Evolutionary conservation across 2,888 invertebrate genomes (phyloP), one percentile per base, ranked within the genome.

Genomic region (Acrobasis repandana): DNA sequence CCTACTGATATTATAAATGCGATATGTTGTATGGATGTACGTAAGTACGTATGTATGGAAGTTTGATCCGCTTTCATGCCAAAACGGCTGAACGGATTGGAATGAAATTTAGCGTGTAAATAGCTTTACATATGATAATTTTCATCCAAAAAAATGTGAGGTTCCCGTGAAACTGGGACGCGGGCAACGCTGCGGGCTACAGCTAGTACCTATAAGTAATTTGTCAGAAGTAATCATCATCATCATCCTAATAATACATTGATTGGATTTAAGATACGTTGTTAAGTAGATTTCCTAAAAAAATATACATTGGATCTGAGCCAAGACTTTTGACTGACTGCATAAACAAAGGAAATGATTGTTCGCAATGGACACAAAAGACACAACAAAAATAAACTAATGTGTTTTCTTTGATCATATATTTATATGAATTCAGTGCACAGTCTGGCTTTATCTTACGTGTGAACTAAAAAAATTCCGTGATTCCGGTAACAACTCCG

Each of bases 341-440:
- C 15, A 33, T 56, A 16, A 48, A 57, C 48, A 57, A 57, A 57
- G 48, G 33, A 16, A 16, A 47, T 57, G 33, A 38, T 57, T 34
- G 15, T 54, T 43, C 18, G 38, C 38, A 43, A 5, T 48, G 57
- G 14, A 48, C 16, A 57, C 57, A 57, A 47, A 49, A 48, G 57
- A 57, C 33, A 18, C 33, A 48, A 36, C 54, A n/a, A 34, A 36
- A 34, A 52, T 18, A 34, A 52, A 43, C n/a, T 43, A 43, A 43
- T 43, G 43, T 36, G 10, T 36, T 34, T 9, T 34, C 9, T 34
- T 34, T 34, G 9, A 34, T n/a, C n/a, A n/a, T 6, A 6, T 36
- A 6, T 36, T 11, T 10, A 11, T n/a, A 6, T 2, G 10, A 38
- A 38, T 38, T 11, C 38, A 38, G 38, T 38, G 14, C 38, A 38